A percentile compares a stretch with the other conserved stretches of the same genome.
Evolutionary conservation across 2,888 invertebrate species (phyloP).

Genomic region (Mimas tiliae): DNA sequence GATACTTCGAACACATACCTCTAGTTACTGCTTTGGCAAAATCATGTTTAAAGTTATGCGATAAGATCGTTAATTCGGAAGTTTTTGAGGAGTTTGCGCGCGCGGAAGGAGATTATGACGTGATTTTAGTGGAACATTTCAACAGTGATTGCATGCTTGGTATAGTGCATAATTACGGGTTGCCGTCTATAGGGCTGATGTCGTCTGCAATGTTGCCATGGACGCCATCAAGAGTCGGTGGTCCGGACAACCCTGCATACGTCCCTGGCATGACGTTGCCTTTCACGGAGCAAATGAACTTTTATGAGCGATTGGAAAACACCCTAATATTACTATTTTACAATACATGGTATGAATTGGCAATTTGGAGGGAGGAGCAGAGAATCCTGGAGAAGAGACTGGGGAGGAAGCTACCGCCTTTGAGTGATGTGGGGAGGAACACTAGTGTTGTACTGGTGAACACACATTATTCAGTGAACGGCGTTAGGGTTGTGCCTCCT

Average conservation of each 20-base stretch:
- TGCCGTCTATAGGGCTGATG: slow-evolving; percentile 69
- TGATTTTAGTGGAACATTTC: slow-evolving; percentile 77
- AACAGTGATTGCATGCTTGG: slow-evolving; percentile 78
- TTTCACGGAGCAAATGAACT: slow-evolving; percentile 62
- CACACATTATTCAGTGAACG: slow-evolving; percentile 69
- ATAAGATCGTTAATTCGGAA: slow-evolving; percentile 49
- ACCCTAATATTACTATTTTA: slow-evolving; percentile 46
- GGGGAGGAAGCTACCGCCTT: slow-evolving; percentile 57
- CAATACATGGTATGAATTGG: slow-evolving; percentile 52
- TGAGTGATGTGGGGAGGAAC: slow-evolving; percentile 67
- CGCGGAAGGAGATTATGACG: slow-evolving; percentile 65
- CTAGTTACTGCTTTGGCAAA: slow-evolving; percentile 42
- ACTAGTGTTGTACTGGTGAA: slow-evolving; percentile 77
- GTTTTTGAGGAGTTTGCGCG: slow-evolving; percentile 56
- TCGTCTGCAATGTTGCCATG: slow-evolving; percentile 69
- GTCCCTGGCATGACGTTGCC: slow-evolving; percentile 58
- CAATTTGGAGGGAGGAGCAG: slow-evolving; percentile 52
- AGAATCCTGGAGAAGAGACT: slow-evolving; percentile 56
- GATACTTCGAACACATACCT: slow-evolving; percentile 43
- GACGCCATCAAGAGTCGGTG: slow-evolving; percentile 59
- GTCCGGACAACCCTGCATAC: slow-evolving; percentile 71
- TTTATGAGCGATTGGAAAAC: slow-evolving; percentile 73
- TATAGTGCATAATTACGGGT: slow-evolving; percentile 65
- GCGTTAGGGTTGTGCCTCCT: slow-evolving; percentile 70
- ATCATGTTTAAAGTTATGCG: slow-evolving; percentile 53